These are phyloP conservation scores for Pollicipes pollicipes DNA, from an alignment of 1,140 invertebrate species.

Conservation along the genomic window DNA sequence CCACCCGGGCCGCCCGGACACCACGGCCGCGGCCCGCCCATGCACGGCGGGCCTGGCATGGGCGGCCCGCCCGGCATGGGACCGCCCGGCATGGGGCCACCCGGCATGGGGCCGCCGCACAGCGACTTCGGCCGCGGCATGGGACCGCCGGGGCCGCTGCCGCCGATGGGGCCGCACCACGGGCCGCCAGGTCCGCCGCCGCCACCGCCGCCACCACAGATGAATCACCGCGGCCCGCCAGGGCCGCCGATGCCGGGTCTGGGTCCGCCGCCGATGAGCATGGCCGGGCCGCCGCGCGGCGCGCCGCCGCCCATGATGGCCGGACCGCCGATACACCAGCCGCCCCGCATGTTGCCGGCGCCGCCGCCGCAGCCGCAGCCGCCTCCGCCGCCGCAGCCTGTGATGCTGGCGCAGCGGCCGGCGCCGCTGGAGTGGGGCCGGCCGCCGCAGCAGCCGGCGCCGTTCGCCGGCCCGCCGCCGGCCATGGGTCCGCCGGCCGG, in stretches of 20 bases:
- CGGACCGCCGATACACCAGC: conserved; percentile 9
- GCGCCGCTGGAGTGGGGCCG: conserved; percentile 38
- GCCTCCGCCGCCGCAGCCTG: not conserved
- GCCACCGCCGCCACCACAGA: conserved; percentile 16
- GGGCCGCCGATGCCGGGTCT: not conserved
- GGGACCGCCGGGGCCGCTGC: not conserved
- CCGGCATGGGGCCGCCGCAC: conserved; percentile 18
- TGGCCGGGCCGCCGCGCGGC: conserved; percentile 23
- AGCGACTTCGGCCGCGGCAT: conserved; percentile 16
- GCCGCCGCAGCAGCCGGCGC: conserved; percentile 7
- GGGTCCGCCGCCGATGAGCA: not conserved
- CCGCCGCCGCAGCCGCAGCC: conserved; percentile 7
- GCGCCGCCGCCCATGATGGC: conserved; percentile 14
- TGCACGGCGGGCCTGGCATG: conserved; percentile 39
- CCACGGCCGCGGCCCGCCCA: conserved; percentile 28
- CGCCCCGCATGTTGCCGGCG: not conserved
- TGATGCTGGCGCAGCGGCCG: not conserved
- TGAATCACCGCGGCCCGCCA: conserved; percentile 11
- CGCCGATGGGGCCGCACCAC: conserved; percentile 9
- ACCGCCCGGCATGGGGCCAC: conserved; percentile 39
- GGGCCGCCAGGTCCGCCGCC: conserved; percentile 18
- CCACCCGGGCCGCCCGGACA: conserved; percentile 14
- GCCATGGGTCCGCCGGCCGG: conserved; percentile 5
- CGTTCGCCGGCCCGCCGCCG: conserved; percentile 6
- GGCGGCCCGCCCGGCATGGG: conserved; percentile 42